Conservation (phyloP, 2,888 invertebrate species). For the Dyspetes luteomarginatus region DNA sequence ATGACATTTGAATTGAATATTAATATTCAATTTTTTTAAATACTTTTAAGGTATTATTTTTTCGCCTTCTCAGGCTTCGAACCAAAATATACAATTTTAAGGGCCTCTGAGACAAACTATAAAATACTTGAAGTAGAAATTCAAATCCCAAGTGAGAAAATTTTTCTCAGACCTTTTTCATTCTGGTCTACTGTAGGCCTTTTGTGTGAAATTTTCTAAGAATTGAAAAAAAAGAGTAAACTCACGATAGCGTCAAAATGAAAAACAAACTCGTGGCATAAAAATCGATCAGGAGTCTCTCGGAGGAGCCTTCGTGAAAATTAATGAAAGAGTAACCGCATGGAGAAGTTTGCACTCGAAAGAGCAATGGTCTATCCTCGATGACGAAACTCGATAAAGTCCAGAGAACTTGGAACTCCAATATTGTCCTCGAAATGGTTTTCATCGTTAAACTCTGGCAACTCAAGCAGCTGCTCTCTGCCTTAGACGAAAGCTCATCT, state of each 20-base stretch:
- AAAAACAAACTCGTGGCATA: slow-evolving; percentile 20
- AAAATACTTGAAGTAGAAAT: slow-evolving; percentile 20
- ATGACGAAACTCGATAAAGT: slow-evolving; percentile 47
- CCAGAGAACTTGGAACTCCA: slow-evolving; percentile 21
- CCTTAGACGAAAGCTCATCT: neutral
- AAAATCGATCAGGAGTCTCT: slow-evolving; percentile 33
- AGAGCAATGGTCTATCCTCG: neutral
- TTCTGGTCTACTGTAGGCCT: neutral
- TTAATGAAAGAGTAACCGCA: no score
- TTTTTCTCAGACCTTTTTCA: slow-evolving; percentile 24
- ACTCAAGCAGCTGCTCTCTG: slow-evolving; percentile 27
- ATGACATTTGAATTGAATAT: no score
- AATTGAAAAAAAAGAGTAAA: slow-evolving; percentile 17
- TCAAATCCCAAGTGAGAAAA: slow-evolving; percentile 30
- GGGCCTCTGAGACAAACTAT: slow-evolving; percentile 16
- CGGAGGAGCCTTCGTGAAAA: no score
- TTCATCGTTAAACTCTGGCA: slow-evolving; percentile 16
- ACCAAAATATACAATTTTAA: no score
- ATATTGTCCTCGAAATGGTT: slow-evolving; percentile 33
- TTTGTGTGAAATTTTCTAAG: neutral
- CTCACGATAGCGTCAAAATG: neutral
- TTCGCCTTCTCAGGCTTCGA: slow-evolving; percentile 5
- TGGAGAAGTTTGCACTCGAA: neutral
- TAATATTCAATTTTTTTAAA: no score
- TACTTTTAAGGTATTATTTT: no score